Evolutionary conservation across 2,888 invertebrate species (phyloP), one percentile per base, ranked within the genome.

Genomic region (Trisateles emortualis): DNA sequence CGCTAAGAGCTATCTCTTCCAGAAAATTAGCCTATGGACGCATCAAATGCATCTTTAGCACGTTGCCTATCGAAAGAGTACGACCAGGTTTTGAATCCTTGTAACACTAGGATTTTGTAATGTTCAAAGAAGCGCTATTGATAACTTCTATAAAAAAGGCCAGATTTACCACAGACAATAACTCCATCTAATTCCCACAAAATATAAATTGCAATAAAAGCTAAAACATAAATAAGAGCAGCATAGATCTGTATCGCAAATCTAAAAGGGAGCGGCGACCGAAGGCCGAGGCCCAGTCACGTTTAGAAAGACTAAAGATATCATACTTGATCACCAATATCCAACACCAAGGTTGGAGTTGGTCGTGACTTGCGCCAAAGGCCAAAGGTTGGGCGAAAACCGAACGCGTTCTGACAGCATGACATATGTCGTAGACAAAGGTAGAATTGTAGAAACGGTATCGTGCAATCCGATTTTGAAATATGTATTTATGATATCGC

Each of bases 221-320:
- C 68, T 57, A 22, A 64, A 68, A 8, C 68, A 74, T 67, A 76
- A 79, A 74, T 62, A 74, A 76, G 63, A 74, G 69, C 71, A 64
- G 49, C 5, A 26, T 67, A 78, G 87, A 88, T 87, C 77, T 67
- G 67, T 84, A 87, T 87, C 88, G 80, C 77, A 72, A 77, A 81
- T 78, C 75, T 78, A 78, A 76, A 84, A 83, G 88, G 90, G 90
- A 87, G 84, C 86, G 90, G 86, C 81, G 74, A 70, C 68, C 84
- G 88, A 89, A 90, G 89, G 89, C 86, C 86, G 78, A 57, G 66
- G 52, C 68, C 81, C 68, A 82, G 89, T 89, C 90, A 91, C 90
- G 90, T 86, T 84, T 88, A 84, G 87, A 87, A 83, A 90, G 88
- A 88, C 81, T 64, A 57, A 16, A 54, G 52, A 58, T 63, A 65